Evolutionary conservation across 2,113 vertebrate genomes (phyloP).

Genomic region (Phylloscopus trochilus): DNA sequence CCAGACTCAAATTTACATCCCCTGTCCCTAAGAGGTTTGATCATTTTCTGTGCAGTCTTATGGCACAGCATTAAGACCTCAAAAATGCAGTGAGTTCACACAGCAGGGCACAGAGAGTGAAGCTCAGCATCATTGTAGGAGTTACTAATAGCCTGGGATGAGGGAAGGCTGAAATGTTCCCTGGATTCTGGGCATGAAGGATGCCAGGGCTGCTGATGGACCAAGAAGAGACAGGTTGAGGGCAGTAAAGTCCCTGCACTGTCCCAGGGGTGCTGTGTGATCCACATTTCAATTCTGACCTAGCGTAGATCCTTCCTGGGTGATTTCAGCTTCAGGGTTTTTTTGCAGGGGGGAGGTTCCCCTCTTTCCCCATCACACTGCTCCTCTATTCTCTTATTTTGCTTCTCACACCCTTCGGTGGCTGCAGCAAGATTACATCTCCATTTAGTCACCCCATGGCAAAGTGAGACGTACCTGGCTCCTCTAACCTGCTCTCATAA

Average conservation of each 20-base stretch:
- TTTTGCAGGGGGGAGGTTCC: accelerated
- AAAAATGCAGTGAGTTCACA: neutral
- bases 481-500: conserved; percentile 21
- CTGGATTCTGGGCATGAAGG: neutral
- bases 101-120: neutral
- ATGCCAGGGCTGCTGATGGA: neutral
- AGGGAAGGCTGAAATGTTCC: neutral
- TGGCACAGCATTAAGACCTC: neutral
- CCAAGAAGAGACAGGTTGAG: neutral
- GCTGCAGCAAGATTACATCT: neutral
- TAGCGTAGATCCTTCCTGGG: neutral
- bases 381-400: neutral
- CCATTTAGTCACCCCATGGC: neutral
- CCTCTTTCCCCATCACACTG: neutral
- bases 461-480: neutral
- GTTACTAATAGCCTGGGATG: neutral
- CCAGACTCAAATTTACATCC: neutral
- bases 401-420: neutral
- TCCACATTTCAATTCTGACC: neutral
- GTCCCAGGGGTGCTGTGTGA: neutral
- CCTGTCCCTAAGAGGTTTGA: neutral
- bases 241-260: neutral
- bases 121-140: neutral
- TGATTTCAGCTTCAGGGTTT: neutral
- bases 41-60: neutral